These are phyloP conservation scores for Reticulitermes lucifugus DNA, from an alignment of 2,888 invertebrate genomes.

Conservation along the genomic window DNA sequence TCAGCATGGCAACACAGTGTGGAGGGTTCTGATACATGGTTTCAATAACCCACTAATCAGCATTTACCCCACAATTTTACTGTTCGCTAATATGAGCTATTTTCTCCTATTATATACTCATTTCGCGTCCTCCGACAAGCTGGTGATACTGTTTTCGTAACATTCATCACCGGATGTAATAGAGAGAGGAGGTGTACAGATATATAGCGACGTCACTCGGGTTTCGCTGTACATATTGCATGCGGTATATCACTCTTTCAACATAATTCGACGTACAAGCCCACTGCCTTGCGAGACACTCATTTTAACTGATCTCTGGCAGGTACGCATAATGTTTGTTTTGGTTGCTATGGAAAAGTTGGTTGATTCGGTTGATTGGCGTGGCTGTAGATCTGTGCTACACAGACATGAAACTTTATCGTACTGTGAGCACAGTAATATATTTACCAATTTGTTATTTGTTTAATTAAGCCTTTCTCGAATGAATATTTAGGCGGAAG, in stretches of 20 bases:
- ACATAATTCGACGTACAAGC: slow-evolving; percentile 18
- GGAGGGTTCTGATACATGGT: no score
- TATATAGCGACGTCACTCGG: not conserved
- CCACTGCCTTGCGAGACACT: not conserved
- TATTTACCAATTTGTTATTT: not conserved
- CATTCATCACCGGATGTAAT: no score
- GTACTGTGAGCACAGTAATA: not conserved
- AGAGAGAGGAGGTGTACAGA: no score
- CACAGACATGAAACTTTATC: slow-evolving; percentile 22
- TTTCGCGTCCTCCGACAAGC: no score
- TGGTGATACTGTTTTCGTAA: no score
- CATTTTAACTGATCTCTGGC: not conserved
- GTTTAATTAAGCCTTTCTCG: not conserved
- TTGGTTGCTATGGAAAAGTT: slow-evolving; percentile 31
- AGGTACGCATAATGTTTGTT: slow-evolving; percentile 38
- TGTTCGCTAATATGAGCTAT: no score
- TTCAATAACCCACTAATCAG: no score
- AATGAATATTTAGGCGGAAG: no score
- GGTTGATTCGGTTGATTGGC: slow-evolving; percentile 15
- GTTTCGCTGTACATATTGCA: slow-evolving; percentile 12
- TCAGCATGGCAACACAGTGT: no score
- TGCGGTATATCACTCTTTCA: slow-evolving; percentile 30
- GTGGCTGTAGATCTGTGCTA: not conserved
- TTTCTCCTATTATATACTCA: no score
- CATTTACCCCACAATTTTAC: no score